Evolutionary conservation across 2,888 invertebrate species (phyloP), one percentile per base, ranked within the genome.

Genomic region (Saturnia japonica): DNA sequence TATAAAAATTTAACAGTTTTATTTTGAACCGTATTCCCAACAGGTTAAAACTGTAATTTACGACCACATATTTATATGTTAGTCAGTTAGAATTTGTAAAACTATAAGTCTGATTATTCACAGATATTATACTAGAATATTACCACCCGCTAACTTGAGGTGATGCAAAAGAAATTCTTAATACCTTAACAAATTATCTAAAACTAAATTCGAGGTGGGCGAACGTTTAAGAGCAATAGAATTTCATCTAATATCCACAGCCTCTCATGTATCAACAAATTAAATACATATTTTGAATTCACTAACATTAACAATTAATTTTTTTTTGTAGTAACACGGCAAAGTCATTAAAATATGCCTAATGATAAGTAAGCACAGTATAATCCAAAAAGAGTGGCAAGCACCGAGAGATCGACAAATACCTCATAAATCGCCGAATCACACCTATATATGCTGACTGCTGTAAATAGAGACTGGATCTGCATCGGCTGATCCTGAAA

Each of bases 61-160:
- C 2, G 9, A 47, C 1, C 7, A 64, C 40, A 64, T 0, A 40
- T 64, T 40, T 64, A 40, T 7, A n/a, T 64, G 40, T 19, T 8
- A 11, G 34, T 64, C 40, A 64, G 16, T 34, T 40, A 25, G 34
- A 40, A 64, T 40, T 64, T 64, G 64, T n/a, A 19, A 40, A 64
- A n/a, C 40, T 40, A n/a, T 64, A 40, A 40, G 28, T 34, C 40
- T 90, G 91, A 91, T 92, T 91, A 92, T 92, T 88, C 89, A 88
- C 91, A 91, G 90, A 87, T 91, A 91, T 91, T 92, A 88, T 89
- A 83, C 86, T 81, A 82, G 76, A 82, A 83, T 83, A 83, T 85
- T 90, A 91, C 92, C 93, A 90, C 92, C 93, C 91, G 91, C 91
- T 88, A 89, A 87, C 88, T 84, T 86, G 88, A 89, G 89, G 87